Base-by-base conservation (phyloP, 2,113 vertebrate genomes). In the Chlorodrepanis virens region DNA sequence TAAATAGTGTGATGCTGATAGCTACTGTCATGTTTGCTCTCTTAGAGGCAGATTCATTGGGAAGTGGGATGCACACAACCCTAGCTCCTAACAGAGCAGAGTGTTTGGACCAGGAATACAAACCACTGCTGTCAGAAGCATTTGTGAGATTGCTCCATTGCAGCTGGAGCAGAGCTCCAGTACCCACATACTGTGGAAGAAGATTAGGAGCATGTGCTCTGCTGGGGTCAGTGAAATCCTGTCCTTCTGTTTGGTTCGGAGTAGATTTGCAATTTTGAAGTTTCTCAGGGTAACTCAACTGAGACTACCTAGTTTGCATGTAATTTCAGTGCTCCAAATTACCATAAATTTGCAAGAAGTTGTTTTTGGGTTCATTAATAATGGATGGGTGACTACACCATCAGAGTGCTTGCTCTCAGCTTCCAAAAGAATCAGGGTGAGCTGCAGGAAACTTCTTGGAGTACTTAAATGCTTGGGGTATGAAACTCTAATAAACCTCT, bases 341-440 rank as follows among this genome's bases (percentile, higher is more conserved):
- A 93, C 49, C 76, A 90, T 83, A 92, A 64, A 86, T 89, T 94
- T 86, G 72, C 88, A 92, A 72, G 68, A 75, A 96, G 54, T 6
- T 68, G 45, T 68, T 81, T 96, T 94, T 61, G 33, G 86, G 64
- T 93, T 96, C 80, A 69, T 94, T 94, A 90, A 57, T 76, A 94
- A 75, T 87, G 76, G 72, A 56, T 91, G 81, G 77, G 5, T 77
- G 68, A 71, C 68, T 82, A 9, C 33, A 33, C 21, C 53, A 28
- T 71, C 6, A 4, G 57, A 74, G 60, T 21, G 10, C 31, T 81
- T 70, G 44, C 68, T 93, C 79, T 68, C 42, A 29, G 72, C 80
- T 81, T 95, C 72, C 65, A 54, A 39, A 86, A 87, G 23, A 29
- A 74, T 87, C 72, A 28, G 57, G 45, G 86, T 45, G 80, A 95